Base-by-base conservation (phyloP, 2,888 invertebrate genomes). In the Netelia melanura region DNA sequence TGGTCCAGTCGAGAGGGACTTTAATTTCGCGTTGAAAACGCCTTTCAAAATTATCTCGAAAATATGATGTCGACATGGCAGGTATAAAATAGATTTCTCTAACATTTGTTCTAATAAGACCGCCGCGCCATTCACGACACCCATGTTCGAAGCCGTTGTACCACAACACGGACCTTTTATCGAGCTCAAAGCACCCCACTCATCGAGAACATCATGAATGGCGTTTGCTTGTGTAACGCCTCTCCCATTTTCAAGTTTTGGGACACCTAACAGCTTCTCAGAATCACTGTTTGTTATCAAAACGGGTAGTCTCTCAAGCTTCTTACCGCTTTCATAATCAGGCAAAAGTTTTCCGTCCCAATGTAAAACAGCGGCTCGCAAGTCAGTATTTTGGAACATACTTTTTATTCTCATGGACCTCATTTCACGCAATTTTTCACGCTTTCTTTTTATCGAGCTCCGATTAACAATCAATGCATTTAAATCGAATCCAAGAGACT, bases 91-190 rank as follows among this genome's bases (percentile, higher is more conserved):
- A 61, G 68, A 70, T 62, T 64, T 80, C 14, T 79, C 54, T 44
- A 87, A 72, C 65, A 76, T 72, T 44, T 75, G 48, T 74, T 84
- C 70, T 52, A 85, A 76, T 38, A 76, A 56, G n/a, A 83, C 54
- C 11, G 72, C 79, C 6, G 85, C 62, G 52, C 82, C 86, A 44
- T 83, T 84, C 21, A 44, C 43, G 14, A 56, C 30, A 17, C 85
- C 85, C 21, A 76, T 44, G 38, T 87, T 85, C 11, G 86, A 81
- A 44, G 76, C 77, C 5, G 86, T 84, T 44, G 85, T 84, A 71
- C 84, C 76, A 71, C 83, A 85, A 61, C 85, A 84, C n/a, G 82
- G 30, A 38, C 77, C 83, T 68, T 75, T 67, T 30, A 84, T 48
- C 11, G 30, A 58, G 23, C 72, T 21, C 48, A 70, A 30, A 23